Evolutionary conservation across 2,888 invertebrate species (phyloP), one percentile per base, ranked within the genome.

Genomic region (Cataglyphis rosenhaueri): DNA sequence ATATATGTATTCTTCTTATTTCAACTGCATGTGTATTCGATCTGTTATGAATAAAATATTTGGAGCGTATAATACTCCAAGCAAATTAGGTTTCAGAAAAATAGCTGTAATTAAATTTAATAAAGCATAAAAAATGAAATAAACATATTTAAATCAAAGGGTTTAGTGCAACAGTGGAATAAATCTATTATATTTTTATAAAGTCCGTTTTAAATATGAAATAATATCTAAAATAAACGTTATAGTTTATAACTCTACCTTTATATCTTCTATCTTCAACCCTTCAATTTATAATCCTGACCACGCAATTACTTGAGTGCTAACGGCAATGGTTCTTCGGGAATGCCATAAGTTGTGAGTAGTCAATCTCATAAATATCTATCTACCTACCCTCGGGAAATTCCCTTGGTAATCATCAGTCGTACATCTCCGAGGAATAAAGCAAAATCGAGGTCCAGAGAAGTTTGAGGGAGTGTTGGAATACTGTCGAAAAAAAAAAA

Each of bases 361-460:
- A 4, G 29, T 76, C 76, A 76, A 38, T 38, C 41, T 55, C 38
- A 55, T 38, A 21, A 64, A 83, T 68, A 75, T 86, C 78, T 78
- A 84, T 86, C 78, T 88, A 87, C 87, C 88, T 88, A 87, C 87
- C 88, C 86, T 82, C 52, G 81, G 87, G 83, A 75, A 70, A 15
- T 78, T 84, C 82, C 81, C 82, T 75, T 73, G 38, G 41, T 15
- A 76, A 74, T 87, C 82, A 79, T 62, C 66, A 76, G 62, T 79
- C 78, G 82, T 81, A 65, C 87, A 89, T 89, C 75, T 70, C 79
- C 79, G 65, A 70, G 65, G 21, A 78, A 75, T 41, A 64, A n/a
- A 12, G 21, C 70, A 57, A 29, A 10, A 41, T 57, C 65, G 25
- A 57, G 32, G 12, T 44, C 3, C 35, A 38, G 21, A 18, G 18